These are phyloP conservation scores for Sus cebifrons DNA, from an alignment of 2,797 vertebrate genomes.

Conservation along the genomic window DNA sequence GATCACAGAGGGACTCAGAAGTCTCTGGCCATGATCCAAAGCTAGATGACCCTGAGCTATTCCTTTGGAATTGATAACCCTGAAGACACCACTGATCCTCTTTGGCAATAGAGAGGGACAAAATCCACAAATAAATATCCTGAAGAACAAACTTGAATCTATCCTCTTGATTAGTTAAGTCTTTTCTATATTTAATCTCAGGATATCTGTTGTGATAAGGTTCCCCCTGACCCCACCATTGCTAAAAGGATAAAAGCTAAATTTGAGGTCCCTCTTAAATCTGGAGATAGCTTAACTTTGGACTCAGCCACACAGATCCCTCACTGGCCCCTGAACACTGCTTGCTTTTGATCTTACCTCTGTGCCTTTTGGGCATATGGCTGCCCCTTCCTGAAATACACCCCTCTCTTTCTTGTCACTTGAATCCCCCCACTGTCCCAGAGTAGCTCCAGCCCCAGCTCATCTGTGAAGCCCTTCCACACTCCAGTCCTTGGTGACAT, in stretches of 20 bases:
- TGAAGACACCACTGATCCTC: conserved; percentile 21
- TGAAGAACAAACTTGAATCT: conserved; percentile 20
- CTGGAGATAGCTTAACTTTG: neutral
- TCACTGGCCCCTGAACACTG: neutral
- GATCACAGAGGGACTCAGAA: neutral
- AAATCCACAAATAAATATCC: neutral
- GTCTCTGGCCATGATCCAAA: conserved; percentile 46
- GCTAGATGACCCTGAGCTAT: conserved; percentile 7
- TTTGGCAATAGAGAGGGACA: neutral
- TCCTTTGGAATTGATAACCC: neutral
- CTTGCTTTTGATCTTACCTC: conserved; percentile 71
- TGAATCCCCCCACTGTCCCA: neutral
- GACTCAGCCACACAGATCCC: neutral
- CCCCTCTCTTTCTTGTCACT: neutral
- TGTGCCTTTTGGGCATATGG: conserved; percentile 76
- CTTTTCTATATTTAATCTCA: neutral
- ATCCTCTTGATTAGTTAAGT: neutral
- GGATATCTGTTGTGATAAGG: neutral
- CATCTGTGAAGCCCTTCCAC: neutral
- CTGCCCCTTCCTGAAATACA: neutral
- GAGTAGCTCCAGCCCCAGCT: neutral
- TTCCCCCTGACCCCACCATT: neutral
- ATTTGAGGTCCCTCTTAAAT: neutral
- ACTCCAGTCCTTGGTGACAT: neutral
- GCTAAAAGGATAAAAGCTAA: conserved; percentile 19